Percentiles rank a stretch among this genome's conserved stretches.
Evolutionary conservation across 1,140 invertebrate genomes (phyloP).

Genomic region (Leptestheria dahalacensis): DNA sequence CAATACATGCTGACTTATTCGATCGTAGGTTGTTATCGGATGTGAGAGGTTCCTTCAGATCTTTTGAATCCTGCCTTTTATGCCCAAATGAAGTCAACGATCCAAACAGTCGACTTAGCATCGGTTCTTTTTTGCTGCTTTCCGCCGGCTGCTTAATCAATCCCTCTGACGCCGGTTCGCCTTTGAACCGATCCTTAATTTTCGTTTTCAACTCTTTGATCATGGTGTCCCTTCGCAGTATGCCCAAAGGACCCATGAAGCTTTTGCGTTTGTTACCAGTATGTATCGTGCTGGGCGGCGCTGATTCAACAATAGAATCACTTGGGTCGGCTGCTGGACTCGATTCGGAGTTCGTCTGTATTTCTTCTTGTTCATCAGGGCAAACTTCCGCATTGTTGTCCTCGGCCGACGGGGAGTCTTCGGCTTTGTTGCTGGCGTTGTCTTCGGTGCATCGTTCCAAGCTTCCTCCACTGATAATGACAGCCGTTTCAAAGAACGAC

Average conservation of each 20-base stretch:
- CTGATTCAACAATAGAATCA: background rate
- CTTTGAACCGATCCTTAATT: slow-evolving; percentile 20
- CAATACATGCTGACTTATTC: too few relatives aligned
- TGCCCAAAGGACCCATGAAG: background rate
- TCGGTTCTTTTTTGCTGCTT: slow-evolving; percentile 20
- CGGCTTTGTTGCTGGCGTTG: background rate
- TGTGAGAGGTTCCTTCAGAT: background rate
- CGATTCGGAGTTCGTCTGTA: background rate
- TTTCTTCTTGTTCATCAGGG: background rate
- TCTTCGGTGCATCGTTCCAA: background rate
- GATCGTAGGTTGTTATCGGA: too few relatives aligned
- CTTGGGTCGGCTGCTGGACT: background rate
- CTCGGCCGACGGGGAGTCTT: background rate
- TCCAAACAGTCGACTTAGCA: slow-evolving; percentile 20
- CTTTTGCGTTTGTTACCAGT: background rate
- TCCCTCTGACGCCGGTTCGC: slow-evolving; percentile 5
- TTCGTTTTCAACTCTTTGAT: slow-evolving; percentile 24
- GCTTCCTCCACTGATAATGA: slow-evolving; percentile 1
- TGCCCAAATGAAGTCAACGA: slow-evolving; percentile 10
- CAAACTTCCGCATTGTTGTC: background rate
- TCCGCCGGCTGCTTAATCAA: slow-evolving; percentile 8
- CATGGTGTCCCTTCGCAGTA: slow-evolving; percentile 20
- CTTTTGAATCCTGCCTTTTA: background rate
- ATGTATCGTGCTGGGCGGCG: background rate
- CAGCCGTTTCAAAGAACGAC: background rate